These are phyloP conservation scores for Columba livia DNA, from an alignment of 2,113 vertebrate species.

Conservation along the genomic window DNA sequence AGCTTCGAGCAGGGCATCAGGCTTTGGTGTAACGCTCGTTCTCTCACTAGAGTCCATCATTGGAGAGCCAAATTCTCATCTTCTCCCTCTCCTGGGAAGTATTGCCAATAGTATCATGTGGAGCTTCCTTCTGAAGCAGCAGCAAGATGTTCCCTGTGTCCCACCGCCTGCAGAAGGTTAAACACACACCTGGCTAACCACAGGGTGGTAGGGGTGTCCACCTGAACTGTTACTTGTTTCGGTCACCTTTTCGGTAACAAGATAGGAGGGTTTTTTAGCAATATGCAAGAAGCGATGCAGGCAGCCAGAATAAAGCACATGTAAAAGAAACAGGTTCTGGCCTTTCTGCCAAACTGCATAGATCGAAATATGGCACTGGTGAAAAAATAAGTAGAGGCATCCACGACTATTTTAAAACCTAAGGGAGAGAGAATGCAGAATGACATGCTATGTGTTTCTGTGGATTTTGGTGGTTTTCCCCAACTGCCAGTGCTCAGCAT, in stretches of 20 bases:
- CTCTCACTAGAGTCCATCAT: neutral
- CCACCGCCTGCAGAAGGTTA: neutral
- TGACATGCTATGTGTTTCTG: neutral
- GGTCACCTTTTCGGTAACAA: neutral
- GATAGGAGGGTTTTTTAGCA: neutral
- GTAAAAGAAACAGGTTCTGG: neutral
- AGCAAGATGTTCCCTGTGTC: neutral
- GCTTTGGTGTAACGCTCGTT: neutral
- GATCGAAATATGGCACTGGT: neutral
- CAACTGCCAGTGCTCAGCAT: accelerated
- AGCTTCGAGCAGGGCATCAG: neutral
- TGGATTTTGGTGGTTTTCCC: neutral
- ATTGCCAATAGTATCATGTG: neutral
- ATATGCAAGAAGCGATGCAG: neutral
- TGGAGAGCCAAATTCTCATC: neutral
- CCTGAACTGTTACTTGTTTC: neutral
- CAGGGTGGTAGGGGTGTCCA: neutral
- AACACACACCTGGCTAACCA: neutral
- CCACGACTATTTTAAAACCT: neutral
- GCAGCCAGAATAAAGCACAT: neutral
- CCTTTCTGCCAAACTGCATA: neutral
- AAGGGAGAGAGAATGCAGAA: neutral
- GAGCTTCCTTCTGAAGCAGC: neutral
- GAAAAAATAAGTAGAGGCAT: neutral
- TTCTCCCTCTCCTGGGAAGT: neutral